A percentile compares a stretch with the other conserved stretches of the same genome.
Evolutionary conservation across 2,888 invertebrate genomes (phyloP).

Genomic region (Pecten maximus): DNA sequence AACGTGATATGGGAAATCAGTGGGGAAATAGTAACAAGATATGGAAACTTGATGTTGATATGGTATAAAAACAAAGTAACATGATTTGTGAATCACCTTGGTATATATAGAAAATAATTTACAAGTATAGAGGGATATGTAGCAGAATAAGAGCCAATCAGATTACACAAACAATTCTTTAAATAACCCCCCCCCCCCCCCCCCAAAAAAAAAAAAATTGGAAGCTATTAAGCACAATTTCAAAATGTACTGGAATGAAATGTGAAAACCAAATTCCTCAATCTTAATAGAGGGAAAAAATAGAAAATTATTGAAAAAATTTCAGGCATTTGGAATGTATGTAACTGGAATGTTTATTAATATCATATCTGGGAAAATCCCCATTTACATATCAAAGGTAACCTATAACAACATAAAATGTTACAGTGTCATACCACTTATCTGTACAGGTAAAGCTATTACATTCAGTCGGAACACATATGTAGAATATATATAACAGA

Average conservation of each 20-base stretch:
- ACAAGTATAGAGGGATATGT: neutral
- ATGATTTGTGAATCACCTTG: neutral
- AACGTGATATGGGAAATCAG: too few relatives aligned
- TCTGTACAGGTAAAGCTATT: neutral
- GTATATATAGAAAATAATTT: neutral
- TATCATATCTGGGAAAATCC: neutral
- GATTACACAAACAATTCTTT: neutral
- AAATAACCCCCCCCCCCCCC: too few relatives aligned
- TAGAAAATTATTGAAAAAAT: neutral
- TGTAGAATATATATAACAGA: neutral
- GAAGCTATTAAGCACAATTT: neutral
- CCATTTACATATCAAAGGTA: neutral
- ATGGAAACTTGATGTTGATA: neutral
- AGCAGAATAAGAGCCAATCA: neutral
- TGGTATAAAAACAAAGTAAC: neutral
- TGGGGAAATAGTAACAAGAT: neutral
- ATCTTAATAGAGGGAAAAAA: neutral
- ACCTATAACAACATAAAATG: neutral
- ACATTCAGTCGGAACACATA: neutral
- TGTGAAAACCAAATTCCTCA: neutral
- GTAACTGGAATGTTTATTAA: neutral
- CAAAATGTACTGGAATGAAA: neutral
- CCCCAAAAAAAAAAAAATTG: too few relatives aligned
- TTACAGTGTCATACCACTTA: neutral
- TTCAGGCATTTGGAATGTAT: conserved; percentile 13